phyloP scores from a whole-genome alignment of 1,140 invertebrate genomes.

The Drosophila simulans region DNA sequence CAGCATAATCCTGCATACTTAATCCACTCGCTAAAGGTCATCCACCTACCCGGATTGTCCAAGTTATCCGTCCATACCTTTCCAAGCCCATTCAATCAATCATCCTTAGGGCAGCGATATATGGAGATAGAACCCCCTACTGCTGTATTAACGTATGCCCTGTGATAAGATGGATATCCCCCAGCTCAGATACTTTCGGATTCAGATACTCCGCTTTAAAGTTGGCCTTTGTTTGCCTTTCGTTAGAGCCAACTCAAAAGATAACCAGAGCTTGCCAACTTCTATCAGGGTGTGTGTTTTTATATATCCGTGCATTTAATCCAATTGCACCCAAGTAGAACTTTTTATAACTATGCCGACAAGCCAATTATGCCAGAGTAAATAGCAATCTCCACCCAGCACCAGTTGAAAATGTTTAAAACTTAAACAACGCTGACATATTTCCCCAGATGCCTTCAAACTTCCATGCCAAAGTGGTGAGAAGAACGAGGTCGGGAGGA shows the following conservation, averaged over 20 bases:
- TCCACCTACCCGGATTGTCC: neutral
- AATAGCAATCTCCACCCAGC: slow-evolving; percentile 62
- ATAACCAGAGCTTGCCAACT: slow-evolving; percentile 43
- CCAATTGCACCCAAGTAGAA: slow-evolving; percentile 63
- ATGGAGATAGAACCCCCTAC: neutral
- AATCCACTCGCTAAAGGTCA: slow-evolving; percentile 17
- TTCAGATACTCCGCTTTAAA: slow-evolving; percentile 2
- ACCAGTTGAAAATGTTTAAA: slow-evolving; percentile 73
- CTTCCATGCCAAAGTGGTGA: slow-evolving; percentile 63
- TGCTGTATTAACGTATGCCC: slow-evolving; percentile 29
- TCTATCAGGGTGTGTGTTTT: slow-evolving; percentile 13
- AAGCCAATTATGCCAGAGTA: slow-evolving; percentile 76
- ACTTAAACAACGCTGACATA: slow-evolving; percentile 81
- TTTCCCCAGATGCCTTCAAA: slow-evolving; percentile 81
- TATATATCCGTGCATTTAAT: slow-evolving; percentile 65
- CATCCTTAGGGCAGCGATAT: slow-evolving; percentile 8
- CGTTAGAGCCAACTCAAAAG: slow-evolving; percentile 43
- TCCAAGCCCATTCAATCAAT: slow-evolving; percentile 17
- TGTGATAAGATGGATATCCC: slow-evolving; percentile 30
- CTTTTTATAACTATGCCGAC: slow-evolving; percentile 64
- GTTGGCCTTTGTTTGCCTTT: slow-evolving; percentile 33
- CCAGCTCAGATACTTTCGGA: neutral
- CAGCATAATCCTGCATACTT: slow-evolving; percentile 27
- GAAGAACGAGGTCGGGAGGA: neutral
- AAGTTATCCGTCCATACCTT: neutral